phyloP scores from a whole-genome alignment of 37 sponge, comb jelly and placozoan species.

The Spongilla lacustris region DNA sequence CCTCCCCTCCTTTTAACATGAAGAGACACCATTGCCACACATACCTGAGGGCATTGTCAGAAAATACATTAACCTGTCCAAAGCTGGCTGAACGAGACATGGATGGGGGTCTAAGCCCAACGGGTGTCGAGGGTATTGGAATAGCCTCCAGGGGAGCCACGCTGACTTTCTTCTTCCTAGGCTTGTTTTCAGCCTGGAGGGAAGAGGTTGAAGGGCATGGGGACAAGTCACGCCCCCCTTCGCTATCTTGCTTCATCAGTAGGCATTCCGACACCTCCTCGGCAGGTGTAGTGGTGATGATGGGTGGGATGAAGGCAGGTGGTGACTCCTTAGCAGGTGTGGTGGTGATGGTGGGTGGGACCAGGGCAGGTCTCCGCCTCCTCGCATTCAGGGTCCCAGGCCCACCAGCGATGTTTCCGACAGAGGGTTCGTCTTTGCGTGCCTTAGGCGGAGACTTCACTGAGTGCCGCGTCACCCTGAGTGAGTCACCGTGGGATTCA shows the following conservation, averaged over 20 bases:
- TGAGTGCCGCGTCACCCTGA: conserved; percentile 69
- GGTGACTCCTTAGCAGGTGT: no score
- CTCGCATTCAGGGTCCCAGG: background rate
- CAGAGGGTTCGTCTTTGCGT: no score
- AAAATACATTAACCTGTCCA: conserved; percentile 6
- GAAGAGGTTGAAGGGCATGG: background rate
- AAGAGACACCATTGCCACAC: no score
- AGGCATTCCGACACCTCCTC: no score
- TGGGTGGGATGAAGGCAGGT: no score
- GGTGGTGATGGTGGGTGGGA: conserved; percentile 6
- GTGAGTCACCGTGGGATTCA: conserved; percentile 5
- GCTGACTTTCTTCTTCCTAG: conserved; percentile 55
- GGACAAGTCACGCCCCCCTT: conserved; percentile 3
- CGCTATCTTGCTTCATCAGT: no score
- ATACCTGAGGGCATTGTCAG: conserved; percentile 41
- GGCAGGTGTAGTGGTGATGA: conserved; percentile 1
- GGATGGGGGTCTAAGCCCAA: conserved; percentile 15
- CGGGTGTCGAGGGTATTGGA: conserved; percentile 34
- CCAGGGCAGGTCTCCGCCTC: conserved; percentile 17
- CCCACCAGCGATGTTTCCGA: no score
- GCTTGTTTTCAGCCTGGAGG: conserved; percentile 1
- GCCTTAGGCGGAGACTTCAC: no score
- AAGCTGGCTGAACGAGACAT: conserved; percentile 26
- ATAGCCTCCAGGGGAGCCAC: conserved; percentile 48
- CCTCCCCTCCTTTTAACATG: no score